Conservation (phyloP, 2,113 vertebrate genomes). For the Cygnus atratus region DNA sequence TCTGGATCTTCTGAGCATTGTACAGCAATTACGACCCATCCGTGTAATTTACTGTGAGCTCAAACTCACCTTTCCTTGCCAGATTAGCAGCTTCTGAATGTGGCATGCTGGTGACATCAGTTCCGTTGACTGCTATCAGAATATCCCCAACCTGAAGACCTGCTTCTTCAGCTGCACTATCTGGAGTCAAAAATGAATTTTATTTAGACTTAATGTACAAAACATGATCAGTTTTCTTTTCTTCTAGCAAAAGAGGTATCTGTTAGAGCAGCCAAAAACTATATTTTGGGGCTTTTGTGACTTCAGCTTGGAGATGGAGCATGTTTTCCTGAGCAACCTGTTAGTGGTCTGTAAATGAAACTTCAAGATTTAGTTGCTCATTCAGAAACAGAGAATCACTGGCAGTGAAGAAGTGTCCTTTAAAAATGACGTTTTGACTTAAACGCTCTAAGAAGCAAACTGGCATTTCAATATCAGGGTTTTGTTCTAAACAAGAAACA, state of each 20-base stretch:
- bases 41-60: not conserved
- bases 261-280: not conserved
- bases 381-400: not conserved
- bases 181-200: conserved; percentile 62
- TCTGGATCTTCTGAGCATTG: not conserved
- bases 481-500: not conserved
- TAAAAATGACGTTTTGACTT: not conserved
- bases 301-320: not conserved
- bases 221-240: not conserved
- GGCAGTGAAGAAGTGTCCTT: not conserved
- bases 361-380: not conserved
- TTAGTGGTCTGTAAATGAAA: not conserved
- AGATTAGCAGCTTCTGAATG: conserved; percentile 89
- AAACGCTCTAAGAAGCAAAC: not conserved
- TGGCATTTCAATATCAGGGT: not conserved
- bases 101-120: conserved; percentile 86
- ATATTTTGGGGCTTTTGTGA: not conserved
- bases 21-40: not conserved
- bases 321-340: not conserved
- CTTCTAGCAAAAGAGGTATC: not conserved
- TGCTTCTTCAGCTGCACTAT: conserved; percentile 89
- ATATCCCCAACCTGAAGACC: conserved; percentile 87
- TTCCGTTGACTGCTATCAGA: conserved; percentile 88
- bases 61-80: conserved; percentile 82
- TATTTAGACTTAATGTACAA: not conserved